Base-by-base conservation (phyloP, 2,113 vertebrate species). In the Thunnus maccoyii region DNA sequence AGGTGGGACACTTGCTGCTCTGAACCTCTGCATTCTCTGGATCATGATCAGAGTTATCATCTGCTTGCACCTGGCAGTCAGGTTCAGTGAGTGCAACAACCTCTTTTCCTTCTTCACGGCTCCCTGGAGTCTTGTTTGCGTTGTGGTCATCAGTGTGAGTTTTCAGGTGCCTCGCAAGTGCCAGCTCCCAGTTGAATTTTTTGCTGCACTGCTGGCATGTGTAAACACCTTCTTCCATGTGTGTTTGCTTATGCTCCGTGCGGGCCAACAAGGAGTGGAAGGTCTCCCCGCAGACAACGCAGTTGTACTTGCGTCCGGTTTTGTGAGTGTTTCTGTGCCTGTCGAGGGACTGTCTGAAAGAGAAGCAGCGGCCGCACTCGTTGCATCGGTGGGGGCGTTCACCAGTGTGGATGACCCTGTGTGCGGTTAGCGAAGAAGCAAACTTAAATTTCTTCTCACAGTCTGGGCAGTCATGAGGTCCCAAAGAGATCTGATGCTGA, bases 371-470 rank as follows among this genome's bases (percentile, higher is more conserved):
- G 0, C 86, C 91, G 4, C 94, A 94, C 17, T 91, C 83, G 1
- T 22, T 18, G 80, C 93, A 94, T 51, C 65, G 61, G 91, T 95
- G 95, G 30, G 95, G 92, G 1, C 94, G 89, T 46, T 94, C 94
- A 0, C 95, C 94, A 0, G 91, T 89, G 63, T 95, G 95, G 93
- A 93, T 90, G 58, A 94, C 93, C 52, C 88, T 73, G 80, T 97
- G 96, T 46, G 96, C 96, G 32, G 90, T 93, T 6, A 97, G 88
- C 17, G 96, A 95, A 20, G 96, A 96, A 5, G 95, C 95, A 2
- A 95, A 96, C 41, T 94, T 94, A 0, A 96, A 97, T 51, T 94
- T 94, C 46, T 96, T 96, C 18, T 93, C 90, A 69, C 96, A 97
- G 57, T 95, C 90, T 0, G 91, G 75, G 51, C 96, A 96, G 82